Base-by-base conservation (phyloP, 2,113 vertebrate genomes). In the Marcusenius ussheri region DNA sequence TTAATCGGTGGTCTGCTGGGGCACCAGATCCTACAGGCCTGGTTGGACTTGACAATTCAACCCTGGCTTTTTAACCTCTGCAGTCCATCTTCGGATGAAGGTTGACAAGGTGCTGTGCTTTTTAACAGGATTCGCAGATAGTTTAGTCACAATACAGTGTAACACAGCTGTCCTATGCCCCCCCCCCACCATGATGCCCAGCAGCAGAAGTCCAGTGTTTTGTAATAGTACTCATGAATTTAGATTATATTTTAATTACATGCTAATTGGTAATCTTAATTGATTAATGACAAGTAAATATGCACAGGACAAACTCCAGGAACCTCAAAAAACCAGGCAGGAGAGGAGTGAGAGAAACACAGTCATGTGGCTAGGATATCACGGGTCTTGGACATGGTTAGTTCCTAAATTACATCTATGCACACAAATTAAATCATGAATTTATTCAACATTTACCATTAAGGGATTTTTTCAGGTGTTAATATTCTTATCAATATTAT, bases 221-320 rank as follows among this genome's bases (percentile, higher is more conserved):
- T 62, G 8, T 24, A 15, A 88, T n/a, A 83, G 70, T n/a, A 56
- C n/a, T 88, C 90, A 83, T 88, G 27, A 51, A 90, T 89, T 88
- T 86, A 70, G 51, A 89, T 90, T 74, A 88, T 21, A 51, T 85
- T 87, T 70, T 83, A 86, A 90, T 90, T 35, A 85, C 90, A 74
- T 45, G 24, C 80, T 83, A 27, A 84, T 85, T 88, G 47, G 46
- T 89, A 47, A 89, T 87, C 35, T 45, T 89, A 91, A 88, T 88
- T 90, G 77, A 90, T 88, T 87, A 74, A 90, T 88, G 74, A 88
- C n/a, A 11, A 88, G 87, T 49, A 83, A 27, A 45, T 39, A 49
- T 39, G 88, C 27, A 31, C 35, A 83, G 31, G 27, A n/a, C 46
- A 84, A 46, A 47, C 11, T 77, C 31, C 70, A 39, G 70, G 31